A percentile compares a stretch with the other conserved stretches of the same genome.
phyloP scores from a whole-genome alignment of 1,140 invertebrate species.

The Bombus superbus region DNA sequence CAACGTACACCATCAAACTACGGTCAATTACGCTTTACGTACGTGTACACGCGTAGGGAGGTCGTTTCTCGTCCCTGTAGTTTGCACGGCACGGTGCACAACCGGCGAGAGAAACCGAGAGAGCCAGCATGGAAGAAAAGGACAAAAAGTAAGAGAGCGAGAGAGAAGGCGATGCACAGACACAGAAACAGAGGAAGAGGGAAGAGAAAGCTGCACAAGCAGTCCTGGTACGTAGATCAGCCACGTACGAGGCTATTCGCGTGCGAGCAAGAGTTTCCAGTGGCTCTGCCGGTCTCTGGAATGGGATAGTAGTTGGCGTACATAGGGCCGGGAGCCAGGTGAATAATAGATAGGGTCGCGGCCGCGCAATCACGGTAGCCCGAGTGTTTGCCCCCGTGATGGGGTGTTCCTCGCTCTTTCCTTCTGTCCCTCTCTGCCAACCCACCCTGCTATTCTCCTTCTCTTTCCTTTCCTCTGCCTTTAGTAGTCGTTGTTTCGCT shows the following conservation, averaged over 20 bases:
- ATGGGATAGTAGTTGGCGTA: conserved; percentile 55
- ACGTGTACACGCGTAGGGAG: background rate
- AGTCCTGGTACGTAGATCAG: background rate
- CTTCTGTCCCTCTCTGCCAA: background rate
- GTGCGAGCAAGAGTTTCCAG: conserved; percentile 34
- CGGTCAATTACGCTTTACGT: conserved; percentile 48
- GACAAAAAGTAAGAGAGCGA: background rate
- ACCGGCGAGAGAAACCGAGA: background rate
- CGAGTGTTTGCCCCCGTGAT: conserved; percentile 81
- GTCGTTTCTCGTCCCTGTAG: background rate
- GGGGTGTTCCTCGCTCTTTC: conserved; percentile 59
- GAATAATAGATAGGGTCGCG: conserved; percentile 82
- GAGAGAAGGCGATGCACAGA: background rate
- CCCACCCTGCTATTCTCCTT: background rate
- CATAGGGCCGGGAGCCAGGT: conserved; percentile 67
- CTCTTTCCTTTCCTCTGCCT: background rate
- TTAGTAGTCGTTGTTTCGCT: background rate
- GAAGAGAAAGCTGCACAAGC: background rate
- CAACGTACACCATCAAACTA: conserved; percentile 61
- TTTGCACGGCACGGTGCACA: too few relatives aligned
- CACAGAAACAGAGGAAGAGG: background rate
- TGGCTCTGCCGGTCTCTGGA: conserved; percentile 21
- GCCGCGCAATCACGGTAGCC: conserved; percentile 79
- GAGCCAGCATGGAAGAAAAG: too few relatives aligned
- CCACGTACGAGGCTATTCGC: conserved; percentile 17